phyloP scores from a whole-genome alignment of 2,888 invertebrate genomes.

The Diaphora mendica region DNA sequence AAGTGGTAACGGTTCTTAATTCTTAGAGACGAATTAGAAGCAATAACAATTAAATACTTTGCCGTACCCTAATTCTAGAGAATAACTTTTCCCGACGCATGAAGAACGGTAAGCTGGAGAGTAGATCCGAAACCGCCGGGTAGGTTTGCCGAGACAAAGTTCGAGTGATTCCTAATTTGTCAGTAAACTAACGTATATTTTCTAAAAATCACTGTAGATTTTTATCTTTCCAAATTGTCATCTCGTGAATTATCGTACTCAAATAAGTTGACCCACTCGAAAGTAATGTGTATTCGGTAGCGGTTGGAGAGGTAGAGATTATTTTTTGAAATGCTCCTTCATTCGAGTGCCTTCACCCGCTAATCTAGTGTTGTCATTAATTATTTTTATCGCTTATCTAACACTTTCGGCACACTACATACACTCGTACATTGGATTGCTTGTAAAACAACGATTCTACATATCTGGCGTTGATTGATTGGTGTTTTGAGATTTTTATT shows the following conservation, averaged over 20 bases:
- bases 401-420: conserved; percentile 77
- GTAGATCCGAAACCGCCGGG: not conserved
- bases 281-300: conserved; percentile 80
- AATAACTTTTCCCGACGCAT: not conserved
- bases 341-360: conserved; percentile 80
- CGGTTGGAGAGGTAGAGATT: conserved; percentile 82
- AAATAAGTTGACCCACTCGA: conserved; percentile 83
- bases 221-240: conserved; percentile 48
- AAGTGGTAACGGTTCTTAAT: not conserved
- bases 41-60: not conserved
- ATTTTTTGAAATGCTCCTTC: conserved; percentile 85
- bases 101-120: not conserved
- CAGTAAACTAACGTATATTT: conserved; percentile 1
- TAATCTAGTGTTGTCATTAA: conserved; percentile 85
- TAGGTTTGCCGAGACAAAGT: not conserved
- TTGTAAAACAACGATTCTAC: conserved; percentile 59
- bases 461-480: conserved; percentile 58
- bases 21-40: not conserved
- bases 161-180: not conserved
- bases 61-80: not conserved
- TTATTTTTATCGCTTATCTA: conserved; percentile 86
- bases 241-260: conserved; percentile 72
- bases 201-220: conserved; percentile 27
- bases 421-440: conserved; percentile 68
- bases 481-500: conserved; percentile 39